Evolutionary conservation across 2,888 invertebrate species (phyloP).

Genomic region (Nomada lathburiana): DNA sequence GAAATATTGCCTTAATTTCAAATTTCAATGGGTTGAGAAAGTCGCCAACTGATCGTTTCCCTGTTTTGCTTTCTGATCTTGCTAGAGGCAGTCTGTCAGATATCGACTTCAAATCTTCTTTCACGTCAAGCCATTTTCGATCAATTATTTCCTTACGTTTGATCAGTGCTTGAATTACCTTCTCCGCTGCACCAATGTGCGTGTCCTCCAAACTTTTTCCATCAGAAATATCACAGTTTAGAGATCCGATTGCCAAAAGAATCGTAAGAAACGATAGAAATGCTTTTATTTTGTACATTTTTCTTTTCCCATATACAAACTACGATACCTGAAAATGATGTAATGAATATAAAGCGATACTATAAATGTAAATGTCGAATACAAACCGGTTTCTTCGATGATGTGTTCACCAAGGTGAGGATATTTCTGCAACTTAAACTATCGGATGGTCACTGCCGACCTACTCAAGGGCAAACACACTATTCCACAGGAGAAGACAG

Average conservation of each 20-base stretch:
- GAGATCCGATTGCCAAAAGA: neutral
- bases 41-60: conserved; percentile 83
- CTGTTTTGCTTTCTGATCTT: too few relatives aligned
- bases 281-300: neutral
- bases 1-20: conserved; percentile 86
- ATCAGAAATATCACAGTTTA: neutral
- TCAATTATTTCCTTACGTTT: conserved; percentile 17
- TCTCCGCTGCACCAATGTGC: conserved; percentile 57
- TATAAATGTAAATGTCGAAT: neutral
- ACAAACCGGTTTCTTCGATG: conserved; percentile 1
- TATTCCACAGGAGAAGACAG: too few relatives aligned
- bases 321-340: neutral
- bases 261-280: neutral
- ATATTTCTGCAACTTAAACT: neutral
- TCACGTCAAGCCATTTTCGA: neutral
- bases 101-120: conserved; percentile 2
- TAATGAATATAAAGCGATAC: neutral
- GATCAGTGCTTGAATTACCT: conserved; percentile 44
- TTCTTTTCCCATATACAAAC: neutral
- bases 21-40: conserved; percentile 85
- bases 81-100: neutral
- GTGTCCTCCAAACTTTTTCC: conserved; percentile 2
- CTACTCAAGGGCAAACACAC: too few relatives aligned
- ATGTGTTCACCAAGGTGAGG: neutral
- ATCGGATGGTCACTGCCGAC: neutral